Base-by-base conservation (phyloP, 2,888 invertebrate genomes). In the Drosophila diplacantha region DNA sequence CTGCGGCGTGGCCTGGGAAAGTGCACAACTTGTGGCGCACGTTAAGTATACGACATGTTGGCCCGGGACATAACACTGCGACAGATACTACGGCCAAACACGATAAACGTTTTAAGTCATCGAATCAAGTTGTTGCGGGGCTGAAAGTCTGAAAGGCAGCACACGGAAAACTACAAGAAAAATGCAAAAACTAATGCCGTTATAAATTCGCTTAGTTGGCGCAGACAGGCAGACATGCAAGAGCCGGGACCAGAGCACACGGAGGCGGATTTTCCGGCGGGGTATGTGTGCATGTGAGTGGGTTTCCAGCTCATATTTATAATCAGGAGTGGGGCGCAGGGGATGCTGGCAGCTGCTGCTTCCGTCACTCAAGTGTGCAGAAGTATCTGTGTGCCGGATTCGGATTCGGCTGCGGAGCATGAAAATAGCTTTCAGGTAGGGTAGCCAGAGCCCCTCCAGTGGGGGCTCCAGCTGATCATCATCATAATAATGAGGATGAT, bases 31-130 rank as follows among this genome's bases (percentile, higher is more conserved):
- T 53, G 63, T 47, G 44, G 65, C 65, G 26, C 31, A 18, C 44
- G 12, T 51, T 38, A 52, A 47, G 65, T 64, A 53, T 64, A 54
- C 65, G 54, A 31, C 47, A 53, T 26, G 43, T 38, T 34, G 38
- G 68, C 26, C 32, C 31, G 53, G 26, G 32, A 35, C 31, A 37
- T 39, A 35, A 57, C 39, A 35, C 49, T 44, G 37, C 38, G 46
- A 53, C 37, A 20, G 16, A 44, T 39, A 66, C 46, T 20, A 35
- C n/a, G 44, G 24, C n/a, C 29, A 56, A 57, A 77, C 75, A 69
- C 51, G 59, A 63, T 69, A 75, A 75, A 73, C 66, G 67, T 72
- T 76, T 69, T 67, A 55, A 58, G 37, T 60, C 54, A 53, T 68
- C 50, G 61, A 68, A 50, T 49, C 53, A 37, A 59, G 47, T 59